Conservation (phyloP, 2,113 vertebrate species). For the Plectropomus leopardus region DNA sequence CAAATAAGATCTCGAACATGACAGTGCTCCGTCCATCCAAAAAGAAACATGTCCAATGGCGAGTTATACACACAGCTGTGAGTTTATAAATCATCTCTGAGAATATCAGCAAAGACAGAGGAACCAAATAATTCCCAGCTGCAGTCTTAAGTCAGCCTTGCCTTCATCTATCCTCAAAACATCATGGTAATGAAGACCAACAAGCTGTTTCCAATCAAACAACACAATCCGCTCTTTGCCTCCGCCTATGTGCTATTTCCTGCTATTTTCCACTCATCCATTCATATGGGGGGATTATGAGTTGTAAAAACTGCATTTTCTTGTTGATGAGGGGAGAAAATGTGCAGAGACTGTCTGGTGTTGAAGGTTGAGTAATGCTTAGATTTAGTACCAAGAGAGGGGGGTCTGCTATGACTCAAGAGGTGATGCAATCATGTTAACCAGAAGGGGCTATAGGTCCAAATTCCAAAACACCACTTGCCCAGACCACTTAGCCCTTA, state of each 20-base stretch:
- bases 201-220: constrained; percentile 80
- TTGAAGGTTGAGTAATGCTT: constrained; percentile 43
- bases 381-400: not conserved
- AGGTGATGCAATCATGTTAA: constrained; percentile 30
- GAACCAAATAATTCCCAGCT: constrained; percentile 75
- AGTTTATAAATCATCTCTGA: constrained; percentile 72
- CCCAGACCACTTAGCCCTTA: too few relatives aligned
- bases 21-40: constrained; percentile 25
- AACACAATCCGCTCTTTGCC: constrained; percentile 52
- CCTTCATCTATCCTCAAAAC: constrained; percentile 70
- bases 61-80: constrained; percentile 69
- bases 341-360: constrained; percentile 25
- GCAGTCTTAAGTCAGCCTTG: constrained; percentile 57
- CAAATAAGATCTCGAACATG: constrained; percentile 41
- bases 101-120: constrained; percentile 61
- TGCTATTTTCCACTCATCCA: constrained; percentile 41
- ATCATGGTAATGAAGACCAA: constrained; percentile 64
- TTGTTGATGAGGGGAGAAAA: constrained; percentile 34
- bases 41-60: constrained; percentile 38
- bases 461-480: too few relatives aligned
- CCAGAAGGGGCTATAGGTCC: not conserved
- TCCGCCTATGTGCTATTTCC: constrained; percentile 44
- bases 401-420: constrained; percentile 41
- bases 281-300: constrained; percentile 21
- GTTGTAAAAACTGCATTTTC: constrained; percentile 36